Evolutionary conservation across 2,888 invertebrate genomes (phyloP), one percentile per base, ranked within the genome.

Genomic region (Andrena chrysosceles): DNA sequence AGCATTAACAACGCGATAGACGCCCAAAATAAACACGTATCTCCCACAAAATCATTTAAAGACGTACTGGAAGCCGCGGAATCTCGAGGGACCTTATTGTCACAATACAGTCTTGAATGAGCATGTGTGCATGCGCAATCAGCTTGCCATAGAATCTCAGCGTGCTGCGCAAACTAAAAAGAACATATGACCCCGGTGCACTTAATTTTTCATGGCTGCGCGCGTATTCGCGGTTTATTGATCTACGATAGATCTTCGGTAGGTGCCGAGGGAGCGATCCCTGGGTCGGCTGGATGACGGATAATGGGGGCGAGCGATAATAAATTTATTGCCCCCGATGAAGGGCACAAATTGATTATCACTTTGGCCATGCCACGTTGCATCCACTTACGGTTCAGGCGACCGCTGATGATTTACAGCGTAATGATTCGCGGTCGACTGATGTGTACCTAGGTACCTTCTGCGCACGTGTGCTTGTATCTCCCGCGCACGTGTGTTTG

Each of bases 301-400:
- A 23, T 63, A 69, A 73, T 42, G 48, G 56, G 59, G 52, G 29
- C 83, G 77, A 69, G 75, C 81, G 79, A 90, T 90, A 90, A 91
- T 90, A 89, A 90, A 91, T 91, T 91, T 88, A 89, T 90, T 81
- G 87, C 81, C 77, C 79, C 77, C 86, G 85, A 89, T 85, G 86
- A 89, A 87, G 86, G 87, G 85, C 86, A 84, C 85, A 88, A 89
- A 90, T 91, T 90, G 90, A 91, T 91, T 91, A 90, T 91, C 90
- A 88, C 87, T 85, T 85, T 42, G 80, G 71, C 84, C 71, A 64
- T 78, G 59, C 67, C 81, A 63, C 69, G 73, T 73, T 54, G 42
- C 67, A 23, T 49, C 59, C 76, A 85, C 89, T 91, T 89, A 86
- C 87, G 87, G 85, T 88, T 91, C 89, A 75, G 84, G 87, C 87